These are phyloP conservation scores for Tetramorium alpestre DNA, from an alignment of 1,140 invertebrate genomes.

Conservation along the genomic window DNA sequence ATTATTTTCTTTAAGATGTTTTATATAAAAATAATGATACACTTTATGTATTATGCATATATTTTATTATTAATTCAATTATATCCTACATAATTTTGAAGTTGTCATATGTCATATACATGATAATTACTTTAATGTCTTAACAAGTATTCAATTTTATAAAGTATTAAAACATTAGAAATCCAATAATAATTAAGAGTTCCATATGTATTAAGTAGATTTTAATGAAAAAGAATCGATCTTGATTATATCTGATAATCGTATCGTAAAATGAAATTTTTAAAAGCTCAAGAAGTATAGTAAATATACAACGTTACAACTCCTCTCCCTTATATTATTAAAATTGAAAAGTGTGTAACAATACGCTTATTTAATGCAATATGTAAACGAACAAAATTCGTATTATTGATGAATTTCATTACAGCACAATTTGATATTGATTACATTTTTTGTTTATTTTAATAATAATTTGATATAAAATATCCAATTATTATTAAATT, in stretches of 20 bases:
- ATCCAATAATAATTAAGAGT: neutral
- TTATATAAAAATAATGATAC: conserved; percentile 17
- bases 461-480: neutral
- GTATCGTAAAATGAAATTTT: conserved; percentile 6
- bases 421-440: neutral
- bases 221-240: neutral
- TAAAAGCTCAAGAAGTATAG: conserved; percentile 30
- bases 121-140: conserved; percentile 29
- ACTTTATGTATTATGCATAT: neutral
- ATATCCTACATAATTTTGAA: conserved; percentile 18
- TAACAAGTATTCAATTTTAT: conserved; percentile 10
- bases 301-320: conserved; percentile 13
- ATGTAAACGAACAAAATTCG: conserved; percentile 28
- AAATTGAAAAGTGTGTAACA: neutral
- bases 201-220: conserved; percentile 22
- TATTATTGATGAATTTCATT: neutral
- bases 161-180: conserved; percentile 12
- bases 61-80: neutral
- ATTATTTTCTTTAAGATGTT: conserved; percentile 27
- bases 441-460: neutral
- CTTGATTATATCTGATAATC: conserved; percentile 9
- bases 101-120: neutral
- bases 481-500: conserved; percentile 1
- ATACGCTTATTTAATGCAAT: conserved; percentile 5
- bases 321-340: neutral